Conservation (phyloP, 35 echinoderm and acorn worm species). For the Holothuria glaberrima region DNA sequence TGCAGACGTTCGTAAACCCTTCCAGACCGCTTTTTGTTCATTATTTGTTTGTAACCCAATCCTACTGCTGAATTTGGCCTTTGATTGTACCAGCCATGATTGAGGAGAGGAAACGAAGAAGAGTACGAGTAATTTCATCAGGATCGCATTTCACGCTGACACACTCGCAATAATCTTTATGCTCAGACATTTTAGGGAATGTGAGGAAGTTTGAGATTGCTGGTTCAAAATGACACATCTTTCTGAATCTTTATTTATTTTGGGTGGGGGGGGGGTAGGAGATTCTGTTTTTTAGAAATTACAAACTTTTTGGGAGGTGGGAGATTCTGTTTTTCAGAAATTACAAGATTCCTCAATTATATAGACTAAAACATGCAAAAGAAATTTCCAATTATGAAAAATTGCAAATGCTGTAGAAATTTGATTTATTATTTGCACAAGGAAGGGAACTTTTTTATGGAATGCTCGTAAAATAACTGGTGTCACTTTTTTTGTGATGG, state of each 20-base stretch:
- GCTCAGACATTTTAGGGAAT: slow-evolving; percentile 30
- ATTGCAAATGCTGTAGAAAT: too few species aligned
- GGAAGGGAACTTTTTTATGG: too few species aligned
- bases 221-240: not conserved
- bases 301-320: too few species aligned
- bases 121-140: slow-evolving; percentile 48
- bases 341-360: not conserved
- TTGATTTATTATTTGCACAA: too few species aligned
- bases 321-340: not conserved
- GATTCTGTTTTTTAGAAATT: not conserved
- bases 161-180: slow-evolving; percentile 46
- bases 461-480: too few species aligned
- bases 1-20: not conserved
- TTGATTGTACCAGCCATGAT: slow-evolving; percentile 47
- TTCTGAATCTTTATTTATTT: not conserved
- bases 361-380: too few species aligned
- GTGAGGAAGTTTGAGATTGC: slow-evolving; percentile 3
- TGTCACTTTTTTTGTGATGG: too few species aligned
- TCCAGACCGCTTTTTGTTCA: slow-evolving; percentile 44
- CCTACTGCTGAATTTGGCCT: slow-evolving; percentile 8
- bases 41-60: slow-evolving; percentile 55
- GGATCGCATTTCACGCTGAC: slow-evolving; percentile 44
- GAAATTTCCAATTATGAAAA: too few species aligned
- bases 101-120: slow-evolving; percentile 41
- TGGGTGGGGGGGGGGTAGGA: not conserved